Conservation (phyloP, 2,113 vertebrate species). For the Melanerpes aurifrons region DNA sequence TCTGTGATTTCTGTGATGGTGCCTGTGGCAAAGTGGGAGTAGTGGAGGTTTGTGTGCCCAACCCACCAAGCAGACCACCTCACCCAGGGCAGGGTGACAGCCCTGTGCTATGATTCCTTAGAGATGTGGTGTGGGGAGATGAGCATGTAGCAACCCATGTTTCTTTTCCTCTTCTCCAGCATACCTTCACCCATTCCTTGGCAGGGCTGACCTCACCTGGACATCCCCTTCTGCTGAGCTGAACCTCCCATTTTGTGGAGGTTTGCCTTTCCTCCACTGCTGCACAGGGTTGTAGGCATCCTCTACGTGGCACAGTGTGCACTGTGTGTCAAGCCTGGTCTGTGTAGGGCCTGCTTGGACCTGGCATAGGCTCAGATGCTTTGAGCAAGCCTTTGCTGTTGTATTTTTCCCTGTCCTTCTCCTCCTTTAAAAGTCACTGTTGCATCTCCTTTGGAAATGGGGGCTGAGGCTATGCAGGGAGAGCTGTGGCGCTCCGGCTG, state of each 20-base stretch:
- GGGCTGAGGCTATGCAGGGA: background rate
- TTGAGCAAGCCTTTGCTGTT: background rate
- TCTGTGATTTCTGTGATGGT: background rate
- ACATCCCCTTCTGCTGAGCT: background rate
- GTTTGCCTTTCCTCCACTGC: background rate
- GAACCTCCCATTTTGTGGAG: background rate
- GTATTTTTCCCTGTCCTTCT: fast-evolving
- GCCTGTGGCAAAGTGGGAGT: background rate
- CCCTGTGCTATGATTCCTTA: background rate
- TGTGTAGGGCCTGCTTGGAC: background rate
- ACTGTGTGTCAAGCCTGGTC: background rate
- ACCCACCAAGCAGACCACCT: fast-evolving
- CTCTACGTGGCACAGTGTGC: fast-evolving
- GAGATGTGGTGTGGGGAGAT: background rate
- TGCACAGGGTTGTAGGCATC: fast-evolving
- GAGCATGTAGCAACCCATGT: background rate
- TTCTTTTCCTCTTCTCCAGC: background rate
- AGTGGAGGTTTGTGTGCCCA: background rate
- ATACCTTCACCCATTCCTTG: background rate
- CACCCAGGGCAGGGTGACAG: background rate
- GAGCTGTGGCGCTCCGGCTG: background rate
- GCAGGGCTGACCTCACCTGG: background rate
- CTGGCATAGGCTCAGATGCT: background rate
- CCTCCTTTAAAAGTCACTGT: background rate
- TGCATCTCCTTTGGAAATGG: background rate